phyloP scores from a whole-genome alignment of 1,140 invertebrate genomes.

The Eumaeus atala region DNA sequence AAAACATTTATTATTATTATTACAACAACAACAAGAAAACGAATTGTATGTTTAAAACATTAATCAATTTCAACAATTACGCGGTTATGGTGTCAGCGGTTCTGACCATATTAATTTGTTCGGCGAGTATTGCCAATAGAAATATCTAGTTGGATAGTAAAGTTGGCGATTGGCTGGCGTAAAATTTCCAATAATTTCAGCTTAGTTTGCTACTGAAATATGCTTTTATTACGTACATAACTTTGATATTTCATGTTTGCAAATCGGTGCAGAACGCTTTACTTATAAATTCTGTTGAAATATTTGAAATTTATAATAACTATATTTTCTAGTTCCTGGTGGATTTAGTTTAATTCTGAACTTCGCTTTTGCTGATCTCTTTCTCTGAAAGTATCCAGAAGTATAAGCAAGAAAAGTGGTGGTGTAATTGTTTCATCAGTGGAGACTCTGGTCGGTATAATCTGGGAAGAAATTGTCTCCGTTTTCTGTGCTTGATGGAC shows the following conservation, averaged over 20 bases:
- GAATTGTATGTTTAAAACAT: neutral
- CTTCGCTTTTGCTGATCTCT: no score
- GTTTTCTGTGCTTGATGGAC: no score
- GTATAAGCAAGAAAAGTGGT: no score
- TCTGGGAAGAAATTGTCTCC: no score
- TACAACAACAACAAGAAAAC: no score
- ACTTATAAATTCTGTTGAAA: neutral
- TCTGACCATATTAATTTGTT: slow-evolving; percentile 3
- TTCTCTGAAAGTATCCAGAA: no score
- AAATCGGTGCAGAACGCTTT: neutral
- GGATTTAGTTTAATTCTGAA: slow-evolving; percentile 17
- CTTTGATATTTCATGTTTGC: neutral
- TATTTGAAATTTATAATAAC: slow-evolving; percentile 3
- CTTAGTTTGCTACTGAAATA: slow-evolving; percentile 1
- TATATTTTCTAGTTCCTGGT: slow-evolving; percentile 24
- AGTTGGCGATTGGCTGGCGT: slow-evolving; percentile 8
- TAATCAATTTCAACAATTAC: slow-evolving; percentile 1
- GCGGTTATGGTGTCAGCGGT: neutral
- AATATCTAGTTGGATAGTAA: slow-evolving; percentile 4
- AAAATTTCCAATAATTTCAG: slow-evolving; percentile 10
- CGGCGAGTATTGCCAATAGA: neutral
- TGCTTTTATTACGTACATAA: slow-evolving; percentile 4
- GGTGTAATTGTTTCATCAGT: no score
- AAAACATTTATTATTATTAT: no score
- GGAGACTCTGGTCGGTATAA: no score